A percentile compares a stretch with the other conserved stretches of the same genome.
Evolutionary conservation across 2,888 invertebrate genomes (phyloP).

Genomic region (Spatulosminthurus flaviceps): DNA sequence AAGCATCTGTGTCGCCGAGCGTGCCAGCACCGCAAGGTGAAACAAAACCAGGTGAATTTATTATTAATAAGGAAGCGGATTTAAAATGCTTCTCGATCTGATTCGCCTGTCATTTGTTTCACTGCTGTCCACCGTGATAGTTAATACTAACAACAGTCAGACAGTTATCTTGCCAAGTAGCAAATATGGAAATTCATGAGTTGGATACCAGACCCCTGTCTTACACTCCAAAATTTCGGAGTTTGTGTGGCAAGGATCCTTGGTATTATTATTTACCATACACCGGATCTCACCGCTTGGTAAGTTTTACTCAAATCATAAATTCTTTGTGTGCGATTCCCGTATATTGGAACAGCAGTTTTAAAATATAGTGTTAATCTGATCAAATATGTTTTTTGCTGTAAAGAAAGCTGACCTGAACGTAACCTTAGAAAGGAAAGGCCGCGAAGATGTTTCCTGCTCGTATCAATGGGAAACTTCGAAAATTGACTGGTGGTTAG

Average conservation of each 20-base stretch:
- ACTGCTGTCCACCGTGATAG: background rate
- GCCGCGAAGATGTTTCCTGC: conserved; percentile 32
- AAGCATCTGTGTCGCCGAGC: background rate
- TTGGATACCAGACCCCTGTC: background rate
- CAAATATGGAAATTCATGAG: background rate
- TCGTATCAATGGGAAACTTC: conserved; percentile 37
- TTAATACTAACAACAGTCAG: background rate
- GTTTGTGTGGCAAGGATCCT: conserved; percentile 32
- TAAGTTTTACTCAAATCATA: background rate
- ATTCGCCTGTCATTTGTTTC: background rate
- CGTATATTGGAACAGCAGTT: too few relatives aligned
- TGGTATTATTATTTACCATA: conserved; percentile 26
- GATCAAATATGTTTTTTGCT: background rate
- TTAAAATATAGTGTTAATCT: too few relatives aligned
- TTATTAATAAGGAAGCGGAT: background rate
- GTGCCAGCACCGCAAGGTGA: background rate
- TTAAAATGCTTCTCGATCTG: background rate
- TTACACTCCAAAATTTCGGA: conserved; percentile 27
- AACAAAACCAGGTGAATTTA: background rate
- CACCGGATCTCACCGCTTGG: conserved; percentile 31
- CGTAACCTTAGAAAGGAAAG: conserved; percentile 35
- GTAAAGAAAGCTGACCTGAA: conserved; percentile 34
- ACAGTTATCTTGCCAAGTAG: too few relatives aligned
- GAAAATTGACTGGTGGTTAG: conserved; percentile 34
- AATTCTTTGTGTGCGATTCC: too few relatives aligned